Evolutionary conservation across 2,888 invertebrate genomes (phyloP), one percentile per base, ranked within the genome.

Genomic region (Lacanobia wlatinum): DNA sequence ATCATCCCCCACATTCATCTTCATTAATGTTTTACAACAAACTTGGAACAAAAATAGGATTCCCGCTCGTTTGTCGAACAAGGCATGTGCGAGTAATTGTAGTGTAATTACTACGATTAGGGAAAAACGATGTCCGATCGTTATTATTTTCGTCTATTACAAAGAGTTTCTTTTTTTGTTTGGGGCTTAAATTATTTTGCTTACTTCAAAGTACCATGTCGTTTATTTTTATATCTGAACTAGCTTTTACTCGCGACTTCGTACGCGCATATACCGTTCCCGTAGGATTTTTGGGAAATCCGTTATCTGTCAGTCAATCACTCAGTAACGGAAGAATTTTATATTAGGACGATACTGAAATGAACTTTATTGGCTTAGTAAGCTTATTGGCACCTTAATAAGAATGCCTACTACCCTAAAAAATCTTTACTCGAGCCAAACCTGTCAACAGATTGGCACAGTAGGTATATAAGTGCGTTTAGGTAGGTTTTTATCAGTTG

Each of bases 1-100:
- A 86, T 84, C 84, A 84, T 86, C 84, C 76, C 76, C 84, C 71
- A 78, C 84, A 84, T 86, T 84, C 79, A 80, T 86, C 85, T 86
- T 86, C 85, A 87, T 86, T 87, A 87, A 69, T 73, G 72, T 79
- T 79, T 82, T 82, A 74, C 68, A 82, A 84, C 74, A 79, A 82
- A 80, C 61, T 84, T 77, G 58, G 58, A 69, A 71, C 74, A 80
- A 80, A 85, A 73, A 81, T 70, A 66, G 34, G 53, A 72, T 70
- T 70, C 70, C 14, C 14, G 55, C 53, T 70, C 46, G 40, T 70
- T 71, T 52, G 48, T 61, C 9, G 58, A 67, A 67, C 50, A 73
- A 60, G 21, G 18, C 21, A 23, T 48, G 55, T 34, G 34, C 34
- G 34, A 34, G 34, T 78, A 59, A 73, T 63, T 66, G 48, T 73